Conservation (phyloP, 2,888 invertebrate genomes). For the Trichogramma dendrolimi region DNA sequence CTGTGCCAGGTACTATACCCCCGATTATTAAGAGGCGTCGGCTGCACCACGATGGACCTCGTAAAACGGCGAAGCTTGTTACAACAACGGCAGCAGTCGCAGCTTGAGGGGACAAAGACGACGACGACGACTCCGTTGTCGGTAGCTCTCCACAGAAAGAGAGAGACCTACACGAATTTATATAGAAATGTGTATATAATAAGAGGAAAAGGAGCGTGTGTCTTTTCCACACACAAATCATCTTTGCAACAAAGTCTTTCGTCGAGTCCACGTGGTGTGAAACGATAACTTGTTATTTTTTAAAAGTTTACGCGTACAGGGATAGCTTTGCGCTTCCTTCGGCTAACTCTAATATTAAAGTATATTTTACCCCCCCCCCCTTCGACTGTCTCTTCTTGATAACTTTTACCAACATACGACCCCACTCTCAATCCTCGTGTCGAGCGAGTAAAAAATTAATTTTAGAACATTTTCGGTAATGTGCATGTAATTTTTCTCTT, state of each 20-base stretch:
- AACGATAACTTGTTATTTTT: conserved; percentile 36
- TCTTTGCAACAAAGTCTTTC: too few species aligned
- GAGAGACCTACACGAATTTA: too few species aligned
- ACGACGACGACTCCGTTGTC: too few species aligned
- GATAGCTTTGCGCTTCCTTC: not conserved
- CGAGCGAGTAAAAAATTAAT: not conserved
- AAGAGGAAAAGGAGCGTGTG: too few species aligned
- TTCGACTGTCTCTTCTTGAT: not conserved
- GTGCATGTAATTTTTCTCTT: conserved; percentile 4
- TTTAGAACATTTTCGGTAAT: not conserved
- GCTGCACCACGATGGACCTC: too few species aligned
- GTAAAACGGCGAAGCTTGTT: too few species aligned
- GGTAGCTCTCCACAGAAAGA: too few species aligned
- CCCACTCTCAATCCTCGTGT: not conserved
- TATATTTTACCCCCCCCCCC: not conserved
- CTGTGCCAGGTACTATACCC: conserved; percentile 50
- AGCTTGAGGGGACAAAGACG: too few species aligned
- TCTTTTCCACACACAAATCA: conserved; percentile 25
- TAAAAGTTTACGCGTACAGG: conserved; percentile 50
- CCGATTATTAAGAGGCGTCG: too few species aligned
- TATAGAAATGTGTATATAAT: too few species aligned
- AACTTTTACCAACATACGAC: not conserved
- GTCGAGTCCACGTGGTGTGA: too few species aligned
- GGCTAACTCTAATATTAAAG: not conserved
- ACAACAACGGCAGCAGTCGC: too few species aligned